Evolutionary conservation across 2,888 invertebrate genomes (phyloP), one percentile per base, ranked within the genome.

Genomic region (Julus scandinavius): DNA sequence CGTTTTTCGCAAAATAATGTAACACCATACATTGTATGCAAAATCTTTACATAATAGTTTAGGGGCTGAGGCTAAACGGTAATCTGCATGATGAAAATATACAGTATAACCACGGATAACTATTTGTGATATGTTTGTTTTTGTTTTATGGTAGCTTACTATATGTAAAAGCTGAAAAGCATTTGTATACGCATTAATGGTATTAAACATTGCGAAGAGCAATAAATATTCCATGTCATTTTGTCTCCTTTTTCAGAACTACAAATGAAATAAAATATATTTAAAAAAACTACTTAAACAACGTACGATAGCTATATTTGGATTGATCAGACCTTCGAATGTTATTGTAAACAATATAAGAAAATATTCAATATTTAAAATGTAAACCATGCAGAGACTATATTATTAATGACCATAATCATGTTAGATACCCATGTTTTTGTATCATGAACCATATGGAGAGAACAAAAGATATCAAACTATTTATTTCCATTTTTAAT

Each of bases 151-250:
- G 29, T 72, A 45, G 7, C 45, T 45, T 45, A 72, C 9, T 29
- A 17, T 63, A 17, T 29, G 72, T 63, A n/a, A 54, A n/a, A 20
- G n/a, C 63, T 63, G n/a, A 63, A n/a, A 7, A 72, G 29, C 72
- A 29, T 72, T 29, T 72, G 72, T 72, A 72, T 29, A 72, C 72
- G 29, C 29, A 29, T 72, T 29, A 29, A 29, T 72, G 72, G 11
- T 72, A 72, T 29, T 72, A 72, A 72, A 72, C 13, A 29, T 72
- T 72, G 72, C 72, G 72, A 29, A 29, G 72, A 29, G 72, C 72
- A 72, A 72, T 7, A 29, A 1, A 7, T 2, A n/a, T 7, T 63
- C 7, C 20, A 63, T 63, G 63, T 63, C 20, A 63, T 63, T 63
- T 63, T 20, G 20, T 63, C n/a, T 45, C 7, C 1, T 45, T 45